phyloP scores from a whole-genome alignment of 1,140 invertebrate genomes.

The Drosophila sturtevanti region DNA sequence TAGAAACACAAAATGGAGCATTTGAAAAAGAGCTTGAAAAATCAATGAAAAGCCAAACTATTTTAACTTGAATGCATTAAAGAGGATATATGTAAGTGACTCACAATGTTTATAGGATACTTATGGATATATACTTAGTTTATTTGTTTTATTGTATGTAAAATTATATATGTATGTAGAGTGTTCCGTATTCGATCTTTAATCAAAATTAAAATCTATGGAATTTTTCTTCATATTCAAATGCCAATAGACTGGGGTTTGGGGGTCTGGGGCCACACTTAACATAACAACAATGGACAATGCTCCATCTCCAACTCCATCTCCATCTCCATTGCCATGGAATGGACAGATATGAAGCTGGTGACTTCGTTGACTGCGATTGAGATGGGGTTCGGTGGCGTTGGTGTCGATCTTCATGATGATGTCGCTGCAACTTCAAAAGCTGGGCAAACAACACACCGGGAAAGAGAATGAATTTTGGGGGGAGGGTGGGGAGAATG shows the following conservation, averaged over 20 bases:
- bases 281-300: conserved; percentile 73
- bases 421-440: conserved; percentile 78
- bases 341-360: conserved; percentile 37
- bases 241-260: conserved; percentile 49
- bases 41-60: no score
- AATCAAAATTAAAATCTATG: background rate
- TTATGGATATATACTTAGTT: no score
- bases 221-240: conserved; percentile 66
- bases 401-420: conserved; percentile 58
- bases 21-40: no score
- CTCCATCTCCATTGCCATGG: conserved; percentile 22
- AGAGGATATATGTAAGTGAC: no score
- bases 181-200: no score
- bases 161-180: no score
- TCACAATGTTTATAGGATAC: no score
- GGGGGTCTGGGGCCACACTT: conserved; percentile 57
- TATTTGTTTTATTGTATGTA: no score
- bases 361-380: conserved; percentile 24
- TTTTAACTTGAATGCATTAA: no score
- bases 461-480: conserved; percentile 42
- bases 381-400: conserved; percentile 19
- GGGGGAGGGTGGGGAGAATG: conserved; percentile 32
- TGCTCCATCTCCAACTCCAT: conserved; percentile 41
- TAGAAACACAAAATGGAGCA: no score
- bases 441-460: conserved; percentile 62